Base-by-base conservation (phyloP, 2,113 vertebrate genomes). In the Chamaea fasciata region DNA sequence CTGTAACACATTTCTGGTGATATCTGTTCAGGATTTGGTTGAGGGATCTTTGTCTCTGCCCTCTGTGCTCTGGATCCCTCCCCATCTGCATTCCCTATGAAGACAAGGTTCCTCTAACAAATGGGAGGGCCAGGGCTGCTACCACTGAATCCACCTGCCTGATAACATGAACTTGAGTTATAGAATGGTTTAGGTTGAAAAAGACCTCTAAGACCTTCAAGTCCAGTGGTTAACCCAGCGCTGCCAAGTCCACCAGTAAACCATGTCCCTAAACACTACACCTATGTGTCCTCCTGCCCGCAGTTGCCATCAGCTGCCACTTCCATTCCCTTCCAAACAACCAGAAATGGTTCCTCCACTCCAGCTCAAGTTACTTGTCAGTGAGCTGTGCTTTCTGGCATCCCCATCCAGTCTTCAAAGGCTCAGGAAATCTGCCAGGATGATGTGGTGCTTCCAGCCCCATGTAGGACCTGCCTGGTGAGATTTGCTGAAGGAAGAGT, bases 61-160 rank as follows among this genome's bases (percentile, higher is more conserved):
- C 20, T 84, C 39, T 74, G 30, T 60, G 28, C 33, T 67, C n/a
- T 70, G 31, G 28, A 35, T 77, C 13, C 16, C 28, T 20, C 33
- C 30, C 7, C 0, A 1, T n/a, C 7, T 15, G 13, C 0, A 1
- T 42, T 15, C 13, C 10, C 15, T 47, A 8, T 30, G 52, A 81
- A 75, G 50, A 18, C 17, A 59, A 27, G 0, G 1, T 6, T 68
- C 6, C 55, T 53, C 56, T 63, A 53, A 75, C 13, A 84, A 89
- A 84, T 33, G 33, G 8, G 50, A 77, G 7, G 9, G 24, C 10
- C 26, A 50, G 62, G 20, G 23, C 62, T 82, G 30, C 0, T 10
- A 24, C 8, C 28, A 19, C 7, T 28, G 41, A 79, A 46, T 46
- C 57, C 0, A 0, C 10, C 31, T 79, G 16, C 31, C 49, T 84